Conservation (phyloP, 2,888 invertebrate genomes). For the Lysandra bellargus region DNA sequence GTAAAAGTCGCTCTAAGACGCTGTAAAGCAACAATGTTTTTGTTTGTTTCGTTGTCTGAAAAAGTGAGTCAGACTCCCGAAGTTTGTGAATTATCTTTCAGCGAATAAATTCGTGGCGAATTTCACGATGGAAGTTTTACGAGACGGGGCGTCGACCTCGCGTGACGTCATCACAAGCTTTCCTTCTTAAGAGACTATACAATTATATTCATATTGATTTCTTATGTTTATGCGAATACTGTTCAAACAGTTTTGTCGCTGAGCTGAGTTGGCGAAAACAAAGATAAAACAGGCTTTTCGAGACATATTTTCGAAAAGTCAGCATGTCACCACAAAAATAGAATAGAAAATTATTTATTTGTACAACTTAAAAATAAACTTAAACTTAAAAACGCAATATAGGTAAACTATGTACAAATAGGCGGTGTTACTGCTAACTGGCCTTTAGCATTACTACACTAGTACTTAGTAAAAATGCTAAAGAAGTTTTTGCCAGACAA, state of each 20-base stretch:
- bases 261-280: too few species aligned
- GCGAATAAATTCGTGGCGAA: conserved; percentile 68
- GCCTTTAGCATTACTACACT: too few species aligned
- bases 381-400: too few species aligned
- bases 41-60: background rate
- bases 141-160: conserved; percentile 63
- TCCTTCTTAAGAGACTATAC: background rate
- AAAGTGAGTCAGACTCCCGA: conserved; percentile 1
- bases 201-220: background rate
- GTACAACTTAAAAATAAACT: too few species aligned
- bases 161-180: conserved; percentile 59
- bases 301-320: too few species aligned
- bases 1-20: background rate
- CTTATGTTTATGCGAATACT: background rate
- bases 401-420: too few species aligned
- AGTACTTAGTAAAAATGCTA: too few species aligned
- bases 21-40: conserved; percentile 15
- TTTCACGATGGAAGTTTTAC: conserved; percentile 64
- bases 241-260: background rate
- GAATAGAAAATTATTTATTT: too few species aligned
- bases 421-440: too few species aligned
- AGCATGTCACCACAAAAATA: too few species aligned
- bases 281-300: too few species aligned
- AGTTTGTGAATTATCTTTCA: conserved; percentile 18
- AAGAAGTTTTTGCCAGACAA: too few species aligned